Conservation (phyloP, 1,140 invertebrate genomes). For the Mamestra configurata region DNA sequence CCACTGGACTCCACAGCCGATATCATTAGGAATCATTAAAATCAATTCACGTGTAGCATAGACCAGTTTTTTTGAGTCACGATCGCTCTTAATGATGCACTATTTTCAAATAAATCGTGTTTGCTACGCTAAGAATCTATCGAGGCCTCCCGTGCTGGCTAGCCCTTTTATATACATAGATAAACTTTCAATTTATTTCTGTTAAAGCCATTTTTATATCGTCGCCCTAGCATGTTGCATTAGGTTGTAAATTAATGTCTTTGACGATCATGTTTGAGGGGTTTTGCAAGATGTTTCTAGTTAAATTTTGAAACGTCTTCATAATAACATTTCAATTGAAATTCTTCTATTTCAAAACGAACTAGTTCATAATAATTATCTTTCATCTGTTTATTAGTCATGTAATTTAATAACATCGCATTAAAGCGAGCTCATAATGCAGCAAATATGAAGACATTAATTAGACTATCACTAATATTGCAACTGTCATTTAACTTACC, state of each 20-base stretch:
- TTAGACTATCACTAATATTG: conserved; percentile 36
- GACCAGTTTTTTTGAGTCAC: conserved; percentile 61
- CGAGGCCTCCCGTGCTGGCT: conserved; percentile 73
- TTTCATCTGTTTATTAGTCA: conserved; percentile 19
- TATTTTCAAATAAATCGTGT: conserved; percentile 78
- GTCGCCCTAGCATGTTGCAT: background rate
- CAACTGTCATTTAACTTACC: conserved; percentile 39
- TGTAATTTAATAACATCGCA: background rate
- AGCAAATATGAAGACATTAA: conserved; percentile 43
- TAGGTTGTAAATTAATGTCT: background rate
- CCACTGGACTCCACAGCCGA: conserved; percentile 46
- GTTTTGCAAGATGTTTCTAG: background rate
- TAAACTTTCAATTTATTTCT: conserved; percentile 25
- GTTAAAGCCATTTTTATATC: conserved; percentile 35
- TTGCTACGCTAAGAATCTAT: conserved; percentile 73
- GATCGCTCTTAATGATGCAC: conserved; percentile 80
- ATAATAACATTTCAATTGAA: background rate
- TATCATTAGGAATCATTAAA: conserved; percentile 80
- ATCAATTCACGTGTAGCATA: conserved; percentile 74
- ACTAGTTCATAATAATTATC: background rate
- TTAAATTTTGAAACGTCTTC: background rate
- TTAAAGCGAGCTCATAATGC: background rate
- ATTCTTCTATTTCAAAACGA: background rate
- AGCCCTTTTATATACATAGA: conserved; percentile 12
- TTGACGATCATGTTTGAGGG: background rate